Evolutionary conservation across 53 echinoderm and acorn worm genomes (phyloP), one percentile per base, ranked within the genome.

Genomic region (Astropecten irregularis): DNA sequence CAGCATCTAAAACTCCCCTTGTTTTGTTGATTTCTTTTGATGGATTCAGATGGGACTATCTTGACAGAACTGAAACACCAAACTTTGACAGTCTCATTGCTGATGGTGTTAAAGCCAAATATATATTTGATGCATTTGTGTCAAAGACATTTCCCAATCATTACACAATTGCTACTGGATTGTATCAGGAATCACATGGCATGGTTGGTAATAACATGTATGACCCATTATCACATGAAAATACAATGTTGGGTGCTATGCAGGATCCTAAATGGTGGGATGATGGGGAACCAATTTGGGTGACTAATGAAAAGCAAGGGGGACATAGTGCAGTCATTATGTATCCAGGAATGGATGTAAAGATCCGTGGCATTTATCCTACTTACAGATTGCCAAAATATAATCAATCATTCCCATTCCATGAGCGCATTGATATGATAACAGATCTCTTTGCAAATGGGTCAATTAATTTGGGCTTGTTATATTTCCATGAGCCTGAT

Each of bases 61-160:
- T 91, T 1, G 66, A 82, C 31, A 87, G 86, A 40, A 89, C 84
- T 10, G 77, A 86, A 15, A 96, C 93, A 1, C 96, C 96, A 32
- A 89, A 89, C 54, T 96, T 96, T 69, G 86, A 89, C 34, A 66
- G 69, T 23, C 49, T 96, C 11, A 66, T 86, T 19, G 16, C 64
- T 4, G 50, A 86, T 1, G 96, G 96, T 4, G 92, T 90, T 36
- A 74, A 77, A 32, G 88, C 95, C 36, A 82, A 88, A 32, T 92
- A 85, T 54, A 68, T 85, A 36, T 85, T 68, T 21, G 84, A 91
- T 66, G 82, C 82, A 20, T 93, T 93, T 40, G 81, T 89, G 8
- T 87, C 93, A 61, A 91, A 93, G 63, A 96, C 96, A 3, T 93
- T 93, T 72, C 96, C 96, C 9, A 96, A 93, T 48, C 96, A 96